Percentiles rank a stretch among this genome's conserved stretches.
These are phyloP conservation scores for Theodoxus fluviatilis DNA, from an alignment of 2,888 invertebrate genomes.

Conservation along the genomic window DNA sequence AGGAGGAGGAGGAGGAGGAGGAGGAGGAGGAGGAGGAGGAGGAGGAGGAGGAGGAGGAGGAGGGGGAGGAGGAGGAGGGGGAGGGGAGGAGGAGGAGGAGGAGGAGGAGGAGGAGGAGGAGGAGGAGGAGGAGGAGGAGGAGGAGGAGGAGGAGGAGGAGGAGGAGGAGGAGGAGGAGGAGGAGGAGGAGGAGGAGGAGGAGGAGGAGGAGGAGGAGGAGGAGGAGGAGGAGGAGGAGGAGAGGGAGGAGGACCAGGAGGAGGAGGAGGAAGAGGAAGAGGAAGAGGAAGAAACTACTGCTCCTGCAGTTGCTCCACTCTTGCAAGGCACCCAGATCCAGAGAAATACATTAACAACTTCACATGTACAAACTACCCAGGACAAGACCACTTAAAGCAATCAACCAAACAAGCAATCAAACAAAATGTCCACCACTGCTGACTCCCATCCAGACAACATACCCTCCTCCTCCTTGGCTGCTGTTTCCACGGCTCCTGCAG, in stretches of 20 bases:
- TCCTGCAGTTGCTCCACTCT: background rate
- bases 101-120: background rate
- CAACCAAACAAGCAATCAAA: background rate
- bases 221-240: too few relatives aligned
- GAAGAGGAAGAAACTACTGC: background rate
- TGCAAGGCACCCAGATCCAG: background rate
- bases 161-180: background rate
- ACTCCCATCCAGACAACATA: too few relatives aligned
- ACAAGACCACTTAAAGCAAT: background rate
- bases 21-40: background rate
- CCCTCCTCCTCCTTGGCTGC: constrained; percentile 17
- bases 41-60: background rate
- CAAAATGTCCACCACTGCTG: background rate
- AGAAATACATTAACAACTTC: background rate
- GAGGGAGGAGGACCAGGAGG: too few relatives aligned
- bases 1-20: background rate
- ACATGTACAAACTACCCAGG: background rate
- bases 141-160: background rate
- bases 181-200: background rate
- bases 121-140: background rate
- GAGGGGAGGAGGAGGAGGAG: background rate
- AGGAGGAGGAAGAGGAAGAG: too few relatives aligned
- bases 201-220: background rate
- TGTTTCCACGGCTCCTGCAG: background rate
- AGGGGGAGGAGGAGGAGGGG: background rate